These are phyloP conservation scores for Drosophila ananassae DNA, from an alignment of 1,140 invertebrate genomes.

Conservation along the genomic window DNA sequence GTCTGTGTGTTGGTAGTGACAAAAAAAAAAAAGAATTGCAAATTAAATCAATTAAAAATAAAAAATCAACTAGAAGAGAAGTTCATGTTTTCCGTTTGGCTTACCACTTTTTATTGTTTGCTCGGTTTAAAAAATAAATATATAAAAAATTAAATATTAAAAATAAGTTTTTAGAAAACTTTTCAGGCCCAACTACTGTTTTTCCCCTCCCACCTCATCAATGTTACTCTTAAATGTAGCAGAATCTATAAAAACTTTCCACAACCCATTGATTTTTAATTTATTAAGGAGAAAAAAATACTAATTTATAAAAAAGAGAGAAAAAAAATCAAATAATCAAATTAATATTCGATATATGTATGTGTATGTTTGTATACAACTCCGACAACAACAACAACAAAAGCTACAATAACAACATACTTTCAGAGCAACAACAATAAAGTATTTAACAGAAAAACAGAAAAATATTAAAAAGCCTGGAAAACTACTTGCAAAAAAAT, in stretches of 20 bases:
- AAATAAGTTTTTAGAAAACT: constrained; percentile 1
- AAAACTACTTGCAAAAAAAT: constrained; percentile 33
- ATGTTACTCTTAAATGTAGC: constrained; percentile 39
- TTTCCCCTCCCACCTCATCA: constrained; percentile 8
- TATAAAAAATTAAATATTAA: neutral
- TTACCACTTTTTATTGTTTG: constrained; percentile 37
- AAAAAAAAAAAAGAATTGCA: neutral
- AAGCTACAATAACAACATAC: constrained; percentile 13
- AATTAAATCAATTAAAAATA: constrained; percentile 39
- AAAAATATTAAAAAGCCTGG: constrained; percentile 1
- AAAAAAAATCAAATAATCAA: constrained; percentile 45
- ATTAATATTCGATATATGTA: constrained; percentile 46
- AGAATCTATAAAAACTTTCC: constrained; percentile 37
- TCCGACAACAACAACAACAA: constrained; percentile 15
- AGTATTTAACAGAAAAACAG: constrained; percentile 2
- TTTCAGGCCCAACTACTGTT: constrained; percentile 38
- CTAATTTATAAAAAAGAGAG: constrained; percentile 13
- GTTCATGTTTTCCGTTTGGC: constrained; percentile 13
- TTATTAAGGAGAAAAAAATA: neutral
- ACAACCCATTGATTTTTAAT: neutral
- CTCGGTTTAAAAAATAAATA: constrained; percentile 9
- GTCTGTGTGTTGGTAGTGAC: constrained; percentile 45
- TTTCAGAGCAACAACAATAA: constrained; percentile 9
- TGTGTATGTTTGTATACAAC: constrained; percentile 27
- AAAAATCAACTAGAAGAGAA: constrained; percentile 1